Evolutionary conservation across 2,113 vertebrate genomes (phyloP).

Genomic region (Paraplagusia blochii): DNA sequence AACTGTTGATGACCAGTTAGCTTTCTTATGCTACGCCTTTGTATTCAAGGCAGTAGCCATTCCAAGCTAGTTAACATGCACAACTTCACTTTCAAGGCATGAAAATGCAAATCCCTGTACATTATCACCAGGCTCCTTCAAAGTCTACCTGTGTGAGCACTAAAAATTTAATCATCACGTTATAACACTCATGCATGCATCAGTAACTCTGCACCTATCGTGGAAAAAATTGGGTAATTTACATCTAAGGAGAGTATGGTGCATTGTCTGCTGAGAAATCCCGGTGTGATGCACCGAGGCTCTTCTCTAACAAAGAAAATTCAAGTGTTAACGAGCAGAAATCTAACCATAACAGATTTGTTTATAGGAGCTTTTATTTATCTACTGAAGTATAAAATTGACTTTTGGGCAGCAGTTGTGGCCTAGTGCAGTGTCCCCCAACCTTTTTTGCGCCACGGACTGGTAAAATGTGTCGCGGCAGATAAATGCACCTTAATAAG

Average conservation of each 20-base stretch:
- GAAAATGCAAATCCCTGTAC: constrained; percentile 5
- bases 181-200: constrained; percentile 2
- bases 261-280: not conserved
- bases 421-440: no score
- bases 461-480: no score
- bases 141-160: constrained; percentile 3
- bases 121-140: constrained; percentile 1
- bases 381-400: no score
- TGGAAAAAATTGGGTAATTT: not conserved
- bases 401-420: no score
- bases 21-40: no score
- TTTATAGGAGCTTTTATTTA: no score
- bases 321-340: not conserved
- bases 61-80: constrained; percentile 1
- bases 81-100: not conserved
- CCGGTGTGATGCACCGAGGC: not conserved
- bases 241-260: not conserved
- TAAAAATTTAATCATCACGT: not conserved
- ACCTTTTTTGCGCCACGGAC: no score
- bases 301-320: not conserved
- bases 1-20: no score
- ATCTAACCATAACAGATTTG: no score
- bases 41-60: not conserved
- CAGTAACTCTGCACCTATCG: not conserved
- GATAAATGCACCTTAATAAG: no score